Evolutionary conservation across 2,797 vertebrate species (phyloP), one percentile per base, ranked within the genome.

Genomic region (Apogon hyalosoma): DNA sequence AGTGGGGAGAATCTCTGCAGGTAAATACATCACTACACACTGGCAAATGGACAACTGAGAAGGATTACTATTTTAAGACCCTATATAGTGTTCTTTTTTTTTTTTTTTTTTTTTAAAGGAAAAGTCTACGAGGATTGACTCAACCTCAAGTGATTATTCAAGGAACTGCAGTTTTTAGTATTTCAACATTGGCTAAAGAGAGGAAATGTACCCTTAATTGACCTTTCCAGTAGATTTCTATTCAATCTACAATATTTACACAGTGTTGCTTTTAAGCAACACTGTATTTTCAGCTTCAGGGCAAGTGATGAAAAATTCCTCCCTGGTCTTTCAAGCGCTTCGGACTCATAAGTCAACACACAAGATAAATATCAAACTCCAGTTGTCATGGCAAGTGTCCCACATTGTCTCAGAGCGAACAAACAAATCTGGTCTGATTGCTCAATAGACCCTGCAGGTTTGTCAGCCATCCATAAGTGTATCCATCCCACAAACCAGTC

Each of bases 311-410:
- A 80, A 82, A 88, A 83, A 87, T 87, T 87, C 86, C 86, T 87
- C 77, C 69, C 59, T 54, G 63, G 78, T 75, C 82, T 80, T 76
- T 80, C 67, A 77, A 71, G 62, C 66, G 36, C 63, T 79, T 74
- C 15, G 70, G 80, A 84, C 77, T 87, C 64, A 78, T 88, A 90
- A 92, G 88, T 93, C 86, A 94, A 94, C 90, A 93, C 77, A 63
- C 59, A 72, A 89, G 91, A 92, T 91, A 87, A 88, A 92, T 87
- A 92, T 86, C 83, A 87, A 63, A 82, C 86, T 87, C 75, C 86
- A 92, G 92, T 89, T 87, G 89, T 91, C 86, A 88, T 90, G 90
- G 88, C 89, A 86, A 90, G 79, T 80, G 85, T 88, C 90, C 89
- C 76, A 79, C 76, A 81, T 79, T 88, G 87, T 86, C 82, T 90